Percentiles rank a stretch among this genome's conserved stretches.
Conservation (phyloP, 2,888 invertebrate genomes). For the Rotaria magnacalcarata region DNA sequence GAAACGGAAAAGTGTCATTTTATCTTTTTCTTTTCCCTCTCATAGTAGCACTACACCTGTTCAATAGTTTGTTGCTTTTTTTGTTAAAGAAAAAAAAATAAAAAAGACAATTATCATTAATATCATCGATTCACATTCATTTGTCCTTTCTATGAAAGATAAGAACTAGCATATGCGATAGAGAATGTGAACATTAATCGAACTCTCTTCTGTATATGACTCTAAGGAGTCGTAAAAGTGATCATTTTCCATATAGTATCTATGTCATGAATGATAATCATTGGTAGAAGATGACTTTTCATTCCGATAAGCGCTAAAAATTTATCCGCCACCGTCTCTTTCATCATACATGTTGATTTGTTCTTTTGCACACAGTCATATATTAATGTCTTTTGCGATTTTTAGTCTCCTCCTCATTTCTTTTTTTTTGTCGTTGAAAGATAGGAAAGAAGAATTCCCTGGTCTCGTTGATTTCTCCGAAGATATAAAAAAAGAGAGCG, state of each 20-base stretch:
- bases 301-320: background rate
- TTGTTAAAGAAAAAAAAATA: background rate
- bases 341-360: slow-evolving; percentile 18
- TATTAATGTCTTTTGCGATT: slow-evolving; percentile 12
- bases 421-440: background rate
- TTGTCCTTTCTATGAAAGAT: background rate
- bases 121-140: slow-evolving; percentile 13
- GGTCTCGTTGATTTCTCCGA: background rate
- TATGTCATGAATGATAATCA: slow-evolving; percentile 13
- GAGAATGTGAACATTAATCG: slow-evolving; percentile 22
- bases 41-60: background rate
- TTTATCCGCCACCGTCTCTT: background rate
- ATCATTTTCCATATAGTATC: background rate
- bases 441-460: slow-evolving; percentile 20
- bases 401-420: background rate
- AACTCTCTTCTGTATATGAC: background rate
- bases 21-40: background rate
- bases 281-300: background rate
- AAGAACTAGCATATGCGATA: slow-evolving; percentile 12
- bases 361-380: background rate
- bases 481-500: background rate
- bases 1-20: slow-evolving; percentile 20
- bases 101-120: slow-evolving; percentile 18
- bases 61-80: background rate
- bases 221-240: slow-evolving; percentile 36